These are phyloP conservation scores for Pelagia noctiluca DNA, from an alignment of 30 jellyfish, hydroid and myxozoan species.

Conservation along the genomic window DNA sequence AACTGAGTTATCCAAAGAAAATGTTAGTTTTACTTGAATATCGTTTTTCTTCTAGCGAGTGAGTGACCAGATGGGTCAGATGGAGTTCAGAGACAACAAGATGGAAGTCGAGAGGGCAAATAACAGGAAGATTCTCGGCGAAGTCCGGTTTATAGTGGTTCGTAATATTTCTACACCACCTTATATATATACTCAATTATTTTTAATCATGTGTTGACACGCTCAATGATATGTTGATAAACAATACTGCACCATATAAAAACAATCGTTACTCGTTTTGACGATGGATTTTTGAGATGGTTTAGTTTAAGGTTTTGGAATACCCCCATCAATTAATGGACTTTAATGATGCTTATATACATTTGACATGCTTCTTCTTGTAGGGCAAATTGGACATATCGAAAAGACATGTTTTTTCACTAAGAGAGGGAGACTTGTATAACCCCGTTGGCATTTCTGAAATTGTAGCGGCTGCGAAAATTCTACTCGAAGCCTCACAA, in stretches of 20 bases:
- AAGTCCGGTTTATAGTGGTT: constrained; percentile 92
- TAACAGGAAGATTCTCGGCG: constrained; percentile 84
- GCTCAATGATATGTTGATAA: too few relatives aligned
- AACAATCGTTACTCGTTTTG: too few relatives aligned
- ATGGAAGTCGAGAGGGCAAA: constrained; percentile 88
- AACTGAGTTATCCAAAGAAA: too few relatives aligned
- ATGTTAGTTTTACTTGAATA: background rate
- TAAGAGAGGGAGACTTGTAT: constrained; percentile 90
- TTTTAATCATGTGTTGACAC: too few relatives aligned
- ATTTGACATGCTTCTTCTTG: too few relatives aligned
- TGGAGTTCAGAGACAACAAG: constrained; percentile 91
- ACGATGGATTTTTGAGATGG: too few relatives aligned
- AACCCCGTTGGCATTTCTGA: constrained; percentile 93
- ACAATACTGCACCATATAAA: too few relatives aligned
- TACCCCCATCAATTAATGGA: too few relatives aligned
- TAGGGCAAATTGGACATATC: constrained; percentile 92
- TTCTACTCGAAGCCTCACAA: constrained; percentile 89
- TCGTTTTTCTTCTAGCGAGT: constrained; percentile 62
- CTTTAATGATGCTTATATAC: too few relatives aligned
- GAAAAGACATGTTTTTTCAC: constrained; percentile 78
- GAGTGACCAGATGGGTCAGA: constrained; percentile 96
- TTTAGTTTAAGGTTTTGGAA: too few relatives aligned
- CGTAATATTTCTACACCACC: background rate
- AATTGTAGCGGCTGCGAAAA: constrained; percentile 90
- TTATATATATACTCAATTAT: too few relatives aligned